These are phyloP conservation scores for Indicator maculatus DNA, from an alignment of 2,113 vertebrate genomes.

Conservation along the genomic window DNA sequence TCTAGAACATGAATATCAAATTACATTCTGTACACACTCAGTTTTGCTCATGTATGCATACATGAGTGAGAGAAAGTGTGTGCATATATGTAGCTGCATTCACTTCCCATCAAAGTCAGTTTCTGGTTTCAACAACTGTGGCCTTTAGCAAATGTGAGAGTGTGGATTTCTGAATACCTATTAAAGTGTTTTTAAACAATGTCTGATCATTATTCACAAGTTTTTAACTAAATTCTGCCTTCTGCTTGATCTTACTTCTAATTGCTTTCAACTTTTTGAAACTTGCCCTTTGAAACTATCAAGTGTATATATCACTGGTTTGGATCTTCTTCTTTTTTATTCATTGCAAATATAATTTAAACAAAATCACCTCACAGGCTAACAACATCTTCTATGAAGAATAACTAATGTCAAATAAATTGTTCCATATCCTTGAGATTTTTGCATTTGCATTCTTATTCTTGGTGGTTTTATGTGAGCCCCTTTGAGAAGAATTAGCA, in stretches of 20 bases:
- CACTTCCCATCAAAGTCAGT: not conserved
- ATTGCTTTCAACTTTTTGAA: slow-evolving; percentile 32
- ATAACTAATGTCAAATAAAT: not conserved
- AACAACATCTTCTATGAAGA: not conserved
- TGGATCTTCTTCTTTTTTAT: slow-evolving; percentile 2
- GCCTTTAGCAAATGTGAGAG: not conserved
- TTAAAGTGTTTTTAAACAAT: not conserved
- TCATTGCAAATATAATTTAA: not conserved
- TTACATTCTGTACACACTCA: not conserved
- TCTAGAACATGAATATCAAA: not conserved
- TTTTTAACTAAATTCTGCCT: slow-evolving; percentile 29
- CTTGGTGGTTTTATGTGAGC: not conserved
- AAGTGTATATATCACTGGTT: not conserved
- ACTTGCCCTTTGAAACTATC: not conserved
- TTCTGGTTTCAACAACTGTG: not conserved
- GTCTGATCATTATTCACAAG: not conserved
- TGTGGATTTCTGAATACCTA: not conserved
- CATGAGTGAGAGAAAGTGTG: not conserved
- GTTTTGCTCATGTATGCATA: not conserved
- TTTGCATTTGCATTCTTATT: not conserved
- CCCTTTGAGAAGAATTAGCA: not conserved
- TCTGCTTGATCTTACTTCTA: not conserved
- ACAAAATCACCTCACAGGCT: not conserved
- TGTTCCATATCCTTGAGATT: not conserved
- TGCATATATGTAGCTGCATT: not conserved